These are phyloP conservation scores for Pachyseris speciosa DNA, from an alignment of 64 coral and sea anemone genomes.

Conservation along the genomic window DNA sequence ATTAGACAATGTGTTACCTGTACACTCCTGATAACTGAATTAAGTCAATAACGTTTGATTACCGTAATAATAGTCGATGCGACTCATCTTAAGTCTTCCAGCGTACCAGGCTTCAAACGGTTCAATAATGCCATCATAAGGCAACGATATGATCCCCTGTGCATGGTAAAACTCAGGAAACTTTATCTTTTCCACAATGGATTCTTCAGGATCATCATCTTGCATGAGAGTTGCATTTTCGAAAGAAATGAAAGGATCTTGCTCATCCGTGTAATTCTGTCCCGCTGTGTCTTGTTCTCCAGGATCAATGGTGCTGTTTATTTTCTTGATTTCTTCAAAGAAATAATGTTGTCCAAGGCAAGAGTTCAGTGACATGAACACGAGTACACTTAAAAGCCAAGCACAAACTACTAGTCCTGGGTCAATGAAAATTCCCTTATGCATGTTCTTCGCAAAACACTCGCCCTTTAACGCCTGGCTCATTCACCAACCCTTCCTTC, in stretches of 20 bases:
- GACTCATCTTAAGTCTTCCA: slow-evolving; percentile 80
- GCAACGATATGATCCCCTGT: slow-evolving; percentile 71
- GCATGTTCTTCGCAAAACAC: background rate
- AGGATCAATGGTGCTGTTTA: background rate
- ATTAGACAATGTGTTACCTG: background rate
- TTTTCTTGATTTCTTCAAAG: slow-evolving; percentile 20
- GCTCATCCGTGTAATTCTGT: background rate
- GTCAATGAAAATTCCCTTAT: background rate
- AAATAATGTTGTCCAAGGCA: slow-evolving; percentile 2
- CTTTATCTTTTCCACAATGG: slow-evolving; percentile 13
- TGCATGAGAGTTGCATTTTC: slow-evolving; percentile 37
- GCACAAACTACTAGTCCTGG: background rate
- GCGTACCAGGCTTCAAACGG: slow-evolving; percentile 95
- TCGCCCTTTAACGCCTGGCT: background rate
- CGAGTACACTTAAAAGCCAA: background rate
- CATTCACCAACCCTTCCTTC: background rate
- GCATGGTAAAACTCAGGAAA: slow-evolving; percentile 87
- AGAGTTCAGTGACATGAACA: background rate
- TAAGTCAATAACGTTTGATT: background rate
- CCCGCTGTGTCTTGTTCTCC: background rate
- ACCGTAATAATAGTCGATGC: slow-evolving; percentile 96
- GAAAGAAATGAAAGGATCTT: background rate
- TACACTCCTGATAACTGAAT: background rate
- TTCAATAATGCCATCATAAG: slow-evolving; percentile 89
- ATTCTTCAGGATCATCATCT: background rate